phyloP scores from a whole-genome alignment of 2,888 invertebrate genomes.

The Asteroscopus sphinx region DNA sequence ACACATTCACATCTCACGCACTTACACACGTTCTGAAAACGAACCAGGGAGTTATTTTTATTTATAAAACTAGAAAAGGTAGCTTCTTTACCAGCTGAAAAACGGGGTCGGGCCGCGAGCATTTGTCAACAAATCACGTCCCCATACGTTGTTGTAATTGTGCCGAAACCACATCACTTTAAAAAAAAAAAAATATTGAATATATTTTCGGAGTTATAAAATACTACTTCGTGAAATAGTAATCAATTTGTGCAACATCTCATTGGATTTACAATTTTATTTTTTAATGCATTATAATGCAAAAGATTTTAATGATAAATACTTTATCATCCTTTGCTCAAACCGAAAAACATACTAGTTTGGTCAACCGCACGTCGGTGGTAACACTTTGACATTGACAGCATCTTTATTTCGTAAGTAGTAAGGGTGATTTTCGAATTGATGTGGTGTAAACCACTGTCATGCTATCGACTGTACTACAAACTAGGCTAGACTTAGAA shows the following conservation, averaged over 20 bases:
- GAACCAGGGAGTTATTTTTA: constrained; percentile 67
- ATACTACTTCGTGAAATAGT: constrained; percentile 8
- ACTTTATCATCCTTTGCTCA: too few species aligned
- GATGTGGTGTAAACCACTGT: too few species aligned
- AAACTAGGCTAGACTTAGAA: too few species aligned
- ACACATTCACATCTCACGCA: constrained; percentile 54
- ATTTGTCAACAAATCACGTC: constrained; percentile 83
- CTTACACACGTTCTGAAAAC: constrained; percentile 60
- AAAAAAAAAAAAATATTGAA: constrained; percentile 16
- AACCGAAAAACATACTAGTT: too few species aligned
- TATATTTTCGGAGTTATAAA: constrained; percentile 15
- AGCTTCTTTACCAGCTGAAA: constrained; percentile 62
- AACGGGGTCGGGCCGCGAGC: constrained; percentile 63
- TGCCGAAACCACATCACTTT: constrained; percentile 46
- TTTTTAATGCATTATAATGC: too few species aligned
- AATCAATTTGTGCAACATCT: constrained; percentile 18
- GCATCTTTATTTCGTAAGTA: too few species aligned
- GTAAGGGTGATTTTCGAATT: too few species aligned
- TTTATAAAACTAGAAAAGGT: constrained; percentile 74
- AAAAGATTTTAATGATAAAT: too few species aligned
- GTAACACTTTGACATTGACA: too few species aligned
- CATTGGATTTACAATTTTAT: constrained; percentile 16
- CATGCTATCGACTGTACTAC: too few species aligned
- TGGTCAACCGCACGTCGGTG: too few species aligned
- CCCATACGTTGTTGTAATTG: constrained; percentile 69